Percentiles rank a stretch among this genome's conserved stretches.
Conservation (phyloP, 2,113 vertebrate species). For the Notarius quadriscutis region DNA sequence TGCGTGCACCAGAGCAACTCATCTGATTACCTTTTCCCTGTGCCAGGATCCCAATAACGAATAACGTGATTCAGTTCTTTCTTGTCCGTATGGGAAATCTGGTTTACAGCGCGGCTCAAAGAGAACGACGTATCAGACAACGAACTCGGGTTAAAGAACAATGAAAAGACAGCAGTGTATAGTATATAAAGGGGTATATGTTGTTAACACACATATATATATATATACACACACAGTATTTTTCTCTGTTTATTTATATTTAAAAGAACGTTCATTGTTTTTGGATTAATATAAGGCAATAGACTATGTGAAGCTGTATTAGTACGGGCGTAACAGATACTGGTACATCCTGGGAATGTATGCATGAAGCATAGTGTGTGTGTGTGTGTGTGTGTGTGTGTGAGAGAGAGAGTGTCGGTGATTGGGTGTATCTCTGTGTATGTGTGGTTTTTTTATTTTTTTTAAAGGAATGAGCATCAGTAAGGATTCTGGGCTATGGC, state of each 20-base stretch:
- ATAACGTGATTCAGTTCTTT: neutral
- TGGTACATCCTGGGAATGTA: neutral
- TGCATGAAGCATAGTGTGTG: neutral
- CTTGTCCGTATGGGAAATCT: neutral
- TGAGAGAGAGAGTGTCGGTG: neutral
- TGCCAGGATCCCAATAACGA: slow-evolving; percentile 13
- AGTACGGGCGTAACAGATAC: neutral
- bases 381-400: neutral
- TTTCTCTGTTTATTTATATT: neutral
- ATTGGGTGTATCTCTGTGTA: neutral
- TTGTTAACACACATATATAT: too few species aligned
- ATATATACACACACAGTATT: too few species aligned
- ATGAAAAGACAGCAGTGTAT: neutral
- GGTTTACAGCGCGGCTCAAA: neutral
- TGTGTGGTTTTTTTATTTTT: neutral
- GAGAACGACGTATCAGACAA: neutral
- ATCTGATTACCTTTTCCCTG: neutral
- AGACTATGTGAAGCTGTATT: neutral
- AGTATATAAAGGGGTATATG: neutral
- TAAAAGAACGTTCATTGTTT: neutral
- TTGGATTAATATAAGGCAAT: neutral
- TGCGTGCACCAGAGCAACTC: neutral
- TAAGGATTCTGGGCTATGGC: slow-evolving; percentile 37
- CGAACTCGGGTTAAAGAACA: neutral
- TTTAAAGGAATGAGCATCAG: neutral